phyloP scores from a whole-genome alignment of 2,797 vertebrate genomes.

The Phalloptychus januarius region DNA sequence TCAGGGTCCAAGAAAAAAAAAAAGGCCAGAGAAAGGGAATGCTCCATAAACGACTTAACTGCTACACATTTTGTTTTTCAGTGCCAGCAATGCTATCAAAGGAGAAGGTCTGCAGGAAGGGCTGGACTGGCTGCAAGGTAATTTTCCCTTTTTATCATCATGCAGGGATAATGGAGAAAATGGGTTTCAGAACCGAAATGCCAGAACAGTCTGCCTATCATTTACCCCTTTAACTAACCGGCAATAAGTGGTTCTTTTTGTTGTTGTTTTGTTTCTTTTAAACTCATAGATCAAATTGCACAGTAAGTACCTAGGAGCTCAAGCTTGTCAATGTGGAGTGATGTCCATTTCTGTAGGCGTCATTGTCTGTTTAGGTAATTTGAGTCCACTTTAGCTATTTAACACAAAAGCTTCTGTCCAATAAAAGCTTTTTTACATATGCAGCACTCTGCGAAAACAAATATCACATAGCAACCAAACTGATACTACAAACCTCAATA shows the following conservation, averaged over 20 bases:
- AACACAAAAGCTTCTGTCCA: conserved; percentile 22
- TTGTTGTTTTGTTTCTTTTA: conserved; percentile 31
- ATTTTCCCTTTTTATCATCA: background rate
- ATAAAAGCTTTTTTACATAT: background rate
- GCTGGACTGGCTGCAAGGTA: conserved; percentile 98
- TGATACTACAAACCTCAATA: background rate
- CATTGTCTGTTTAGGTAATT: conserved; percentile 17
- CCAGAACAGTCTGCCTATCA: background rate
- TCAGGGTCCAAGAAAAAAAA: conserved; percentile 46
- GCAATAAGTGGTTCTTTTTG: background rate
- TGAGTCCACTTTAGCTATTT: background rate
- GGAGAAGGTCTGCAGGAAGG: conserved; percentile 96
- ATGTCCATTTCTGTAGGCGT: conserved; percentile 14
- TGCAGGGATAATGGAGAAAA: background rate
- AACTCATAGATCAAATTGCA: conserved; percentile 75
- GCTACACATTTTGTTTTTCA: conserved; percentile 72
- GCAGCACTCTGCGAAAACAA: background rate
- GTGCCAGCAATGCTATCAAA: conserved; percentile 94
- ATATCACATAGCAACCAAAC: background rate
- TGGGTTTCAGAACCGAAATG: background rate
- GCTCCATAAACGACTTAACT: conserved; percentile 51
- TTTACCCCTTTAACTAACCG: background rate
- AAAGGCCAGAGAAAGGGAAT: conserved; percentile 59
- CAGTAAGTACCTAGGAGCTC: conserved; percentile 70
- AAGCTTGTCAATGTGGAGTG: conserved; percentile 25